A percentile compares a stretch with the other conserved stretches of the same genome.
Evolutionary conservation across 2,797 vertebrate species (phyloP).

Genomic region (Notolepis coatsorum): DNA sequence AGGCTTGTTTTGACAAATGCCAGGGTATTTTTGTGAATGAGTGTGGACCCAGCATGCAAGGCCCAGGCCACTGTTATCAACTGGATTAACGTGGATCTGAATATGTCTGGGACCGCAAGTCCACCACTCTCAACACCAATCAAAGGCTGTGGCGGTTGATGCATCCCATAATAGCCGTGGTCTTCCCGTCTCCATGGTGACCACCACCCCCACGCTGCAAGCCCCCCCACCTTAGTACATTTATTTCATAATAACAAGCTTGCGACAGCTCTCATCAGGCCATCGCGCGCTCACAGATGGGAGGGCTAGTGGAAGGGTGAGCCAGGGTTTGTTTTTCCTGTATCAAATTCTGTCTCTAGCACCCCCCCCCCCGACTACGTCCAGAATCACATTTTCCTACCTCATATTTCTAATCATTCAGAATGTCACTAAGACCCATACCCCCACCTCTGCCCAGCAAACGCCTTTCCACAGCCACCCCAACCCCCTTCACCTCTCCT

Average conservation of each 20-base stretch:
- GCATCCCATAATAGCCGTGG: slow-evolving; percentile 51
- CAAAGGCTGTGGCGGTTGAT: slow-evolving; percentile 65
- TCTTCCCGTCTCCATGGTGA: slow-evolving; percentile 44
- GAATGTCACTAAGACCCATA: slow-evolving; percentile 59
- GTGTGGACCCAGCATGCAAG: slow-evolving; percentile 61
- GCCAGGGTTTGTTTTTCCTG: slow-evolving; percentile 68
- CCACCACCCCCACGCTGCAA: slow-evolving; percentile 25
- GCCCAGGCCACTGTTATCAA: slow-evolving; percentile 76
- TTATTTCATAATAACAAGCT: slow-evolving; percentile 82
- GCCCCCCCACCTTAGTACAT: slow-evolving; percentile 67
- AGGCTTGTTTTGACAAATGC: slow-evolving; percentile 85
- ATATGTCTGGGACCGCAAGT: slow-evolving; percentile 76
- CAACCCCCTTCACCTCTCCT: slow-evolving; percentile 7
- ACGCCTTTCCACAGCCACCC: slow-evolving; percentile 37
- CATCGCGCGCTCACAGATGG: slow-evolving; percentile 65
- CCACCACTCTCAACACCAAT: slow-evolving; percentile 77
- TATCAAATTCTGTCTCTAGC: slow-evolving; percentile 67
- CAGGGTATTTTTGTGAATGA: slow-evolving; percentile 79
- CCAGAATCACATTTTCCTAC: slow-evolving; percentile 60
- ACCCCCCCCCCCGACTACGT: slow-evolving; percentile 48
- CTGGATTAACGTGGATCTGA: slow-evolving; percentile 83
- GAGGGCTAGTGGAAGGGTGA: slow-evolving; percentile 62
- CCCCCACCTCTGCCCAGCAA: background rate
- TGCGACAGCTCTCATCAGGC: slow-evolving; percentile 83
- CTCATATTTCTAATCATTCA: slow-evolving; percentile 62